phyloP scores from a whole-genome alignment of 2,113 vertebrate species.

The Melanostigma gelatinosum region DNA sequence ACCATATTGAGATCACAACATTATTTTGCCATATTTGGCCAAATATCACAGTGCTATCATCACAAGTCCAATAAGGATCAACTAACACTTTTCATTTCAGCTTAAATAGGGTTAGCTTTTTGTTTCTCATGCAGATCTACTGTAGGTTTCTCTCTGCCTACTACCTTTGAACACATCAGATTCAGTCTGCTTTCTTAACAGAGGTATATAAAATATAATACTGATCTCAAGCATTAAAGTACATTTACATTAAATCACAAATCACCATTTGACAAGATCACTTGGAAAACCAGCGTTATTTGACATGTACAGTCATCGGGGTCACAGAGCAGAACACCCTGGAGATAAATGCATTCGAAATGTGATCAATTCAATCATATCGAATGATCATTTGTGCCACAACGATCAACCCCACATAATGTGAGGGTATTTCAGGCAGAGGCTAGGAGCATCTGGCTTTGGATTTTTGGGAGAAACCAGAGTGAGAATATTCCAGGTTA shows the following conservation, averaged over 20 bases:
- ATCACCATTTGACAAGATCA: constrained; percentile 64
- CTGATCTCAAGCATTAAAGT: constrained; percentile 72
- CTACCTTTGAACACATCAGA: constrained; percentile 60
- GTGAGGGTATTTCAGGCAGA: constrained; percentile 27
- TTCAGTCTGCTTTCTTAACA: constrained; percentile 43
- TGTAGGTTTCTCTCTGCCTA: constrained; percentile 45
- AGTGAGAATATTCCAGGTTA: constrained; percentile 4
- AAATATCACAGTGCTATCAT: constrained; percentile 80
- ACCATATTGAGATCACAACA: constrained; percentile 74
- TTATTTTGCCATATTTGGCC: constrained; percentile 61
- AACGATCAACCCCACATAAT: constrained; percentile 50
- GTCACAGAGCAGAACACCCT: constrained; percentile 49
- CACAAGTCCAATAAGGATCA: constrained; percentile 73
- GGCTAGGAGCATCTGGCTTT: constrained; percentile 4
- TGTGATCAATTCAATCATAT: constrained; percentile 62
- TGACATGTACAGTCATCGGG: constrained; percentile 53
- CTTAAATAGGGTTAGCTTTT: constrained; percentile 27
- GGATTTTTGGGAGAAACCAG: constrained; percentile 21
- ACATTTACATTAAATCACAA: constrained; percentile 73
- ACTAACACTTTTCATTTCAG: constrained; percentile 58
- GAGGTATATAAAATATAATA: constrained; percentile 66
- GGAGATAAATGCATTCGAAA: constrained; percentile 62
- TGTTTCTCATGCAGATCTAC: constrained; percentile 67
- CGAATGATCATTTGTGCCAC: constrained; percentile 56
- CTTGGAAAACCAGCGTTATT: constrained; percentile 44